Conservation (phyloP, 2,797 vertebrate genomes). For the Crotalus adamanteus region DNA sequence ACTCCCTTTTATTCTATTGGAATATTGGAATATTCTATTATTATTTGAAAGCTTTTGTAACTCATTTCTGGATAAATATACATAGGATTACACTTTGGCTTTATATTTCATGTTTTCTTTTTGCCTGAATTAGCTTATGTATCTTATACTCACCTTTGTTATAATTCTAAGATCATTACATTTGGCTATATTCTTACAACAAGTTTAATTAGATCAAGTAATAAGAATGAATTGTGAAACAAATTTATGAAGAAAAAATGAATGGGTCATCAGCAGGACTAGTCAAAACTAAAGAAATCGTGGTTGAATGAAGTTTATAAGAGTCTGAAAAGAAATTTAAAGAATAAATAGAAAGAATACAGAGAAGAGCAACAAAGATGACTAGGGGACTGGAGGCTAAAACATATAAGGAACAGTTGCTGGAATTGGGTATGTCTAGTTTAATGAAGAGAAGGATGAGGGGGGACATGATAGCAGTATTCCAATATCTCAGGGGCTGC, state of each 20-base stretch:
- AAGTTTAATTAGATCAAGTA: neutral
- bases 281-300: neutral
- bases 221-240: neutral
- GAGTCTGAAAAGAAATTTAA: neutral
- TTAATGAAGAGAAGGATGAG: too few relatives aligned
- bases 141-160: neutral
- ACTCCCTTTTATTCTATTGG: too few relatives aligned
- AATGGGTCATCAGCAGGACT: neutral
- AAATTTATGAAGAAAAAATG: neutral
- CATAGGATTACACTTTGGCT: neutral
- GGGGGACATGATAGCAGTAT: too few relatives aligned
- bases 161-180: neutral
- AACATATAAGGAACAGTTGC: too few relatives aligned
- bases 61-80: neutral
- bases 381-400: too few relatives aligned
- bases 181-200: neutral
- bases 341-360: neutral
- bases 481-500: too few relatives aligned
- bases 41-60: too few relatives aligned
- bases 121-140: neutral
- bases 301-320: neutral
- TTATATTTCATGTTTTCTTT: neutral
- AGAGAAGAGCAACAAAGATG: too few relatives aligned
- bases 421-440: too few relatives aligned
- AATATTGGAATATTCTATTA: too few relatives aligned